Percentiles rank a stretch among this genome's conserved stretches.
These are phyloP conservation scores for Hydrolagus colliei DNA, from an alignment of 2,797 vertebrate species.

Conservation along the genomic window DNA sequence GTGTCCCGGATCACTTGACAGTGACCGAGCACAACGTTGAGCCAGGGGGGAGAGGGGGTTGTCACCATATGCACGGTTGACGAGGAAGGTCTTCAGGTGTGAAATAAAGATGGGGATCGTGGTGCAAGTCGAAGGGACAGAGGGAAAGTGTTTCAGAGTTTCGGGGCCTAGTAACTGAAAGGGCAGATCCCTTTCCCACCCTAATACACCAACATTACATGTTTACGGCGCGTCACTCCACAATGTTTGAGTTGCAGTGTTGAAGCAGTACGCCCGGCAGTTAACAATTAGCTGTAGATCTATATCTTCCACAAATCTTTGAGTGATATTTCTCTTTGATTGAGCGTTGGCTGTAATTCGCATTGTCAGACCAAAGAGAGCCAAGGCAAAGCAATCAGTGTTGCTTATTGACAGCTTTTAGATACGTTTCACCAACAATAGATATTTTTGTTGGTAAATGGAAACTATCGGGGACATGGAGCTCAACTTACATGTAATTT, in stretches of 20 bases:
- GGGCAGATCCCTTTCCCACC: too few relatives aligned
- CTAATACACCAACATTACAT: too few relatives aligned
- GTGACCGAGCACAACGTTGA: too few relatives aligned
- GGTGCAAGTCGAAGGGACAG: too few relatives aligned
- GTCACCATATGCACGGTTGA: too few relatives aligned
- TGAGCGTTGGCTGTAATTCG: constrained; percentile 7
- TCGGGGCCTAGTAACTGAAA: too few relatives aligned
- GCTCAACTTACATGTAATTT: background rate
- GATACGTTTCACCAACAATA: constrained; percentile 23
- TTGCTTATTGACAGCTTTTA: constrained; percentile 14
- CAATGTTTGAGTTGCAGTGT: background rate
- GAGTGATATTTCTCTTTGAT: constrained; percentile 5
- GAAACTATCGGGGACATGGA: background rate
- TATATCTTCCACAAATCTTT: background rate
- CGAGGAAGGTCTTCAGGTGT: too few relatives aligned
- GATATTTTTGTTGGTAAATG: constrained; percentile 12
- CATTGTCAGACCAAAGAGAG: constrained; percentile 23
- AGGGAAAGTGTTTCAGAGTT: too few relatives aligned
- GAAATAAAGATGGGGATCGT: too few relatives aligned
- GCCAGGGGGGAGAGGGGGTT: too few relatives aligned
- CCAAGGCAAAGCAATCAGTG: constrained; percentile 8
- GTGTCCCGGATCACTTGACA: too few relatives aligned
- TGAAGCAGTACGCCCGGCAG: background rate
- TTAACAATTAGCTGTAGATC: constrained; percentile 5
- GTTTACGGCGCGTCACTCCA: too few relatives aligned